These are phyloP conservation scores for Microctonus aethiopoides DNA, from an alignment of 2,888 invertebrate genomes.

Conservation along the genomic window DNA sequence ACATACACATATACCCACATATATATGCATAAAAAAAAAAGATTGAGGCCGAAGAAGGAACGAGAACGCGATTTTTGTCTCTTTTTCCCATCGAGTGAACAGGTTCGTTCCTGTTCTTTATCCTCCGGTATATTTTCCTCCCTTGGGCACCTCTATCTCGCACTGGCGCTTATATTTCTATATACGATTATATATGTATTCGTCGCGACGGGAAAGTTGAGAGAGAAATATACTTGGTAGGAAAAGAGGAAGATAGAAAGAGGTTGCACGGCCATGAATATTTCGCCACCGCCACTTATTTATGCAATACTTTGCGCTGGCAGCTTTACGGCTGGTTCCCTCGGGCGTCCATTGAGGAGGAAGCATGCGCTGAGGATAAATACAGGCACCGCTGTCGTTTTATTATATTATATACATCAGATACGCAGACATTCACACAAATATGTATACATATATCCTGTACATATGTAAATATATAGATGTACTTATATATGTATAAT, in stretches of 20 bases:
- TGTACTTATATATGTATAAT: slow-evolving; percentile 16
- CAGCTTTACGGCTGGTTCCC: slow-evolving; percentile 63
- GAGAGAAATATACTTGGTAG: slow-evolving; percentile 11
- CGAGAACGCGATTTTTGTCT: slow-evolving; percentile 29
- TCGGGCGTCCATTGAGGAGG: slow-evolving; percentile 39
- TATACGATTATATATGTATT: neutral
- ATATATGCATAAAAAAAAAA: too few relatives aligned
- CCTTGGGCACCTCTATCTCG: slow-evolving; percentile 5
- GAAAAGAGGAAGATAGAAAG: slow-evolving; percentile 33
- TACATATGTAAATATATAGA: too few relatives aligned
- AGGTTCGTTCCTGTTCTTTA: slow-evolving; percentile 16
- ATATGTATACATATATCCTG: slow-evolving; percentile 7
- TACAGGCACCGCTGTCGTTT: slow-evolving; percentile 36
- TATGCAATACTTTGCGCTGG: slow-evolving; percentile 67
- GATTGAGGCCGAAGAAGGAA: too few relatives aligned
- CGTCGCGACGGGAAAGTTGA: neutral
- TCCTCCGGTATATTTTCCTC: slow-evolving; percentile 3
- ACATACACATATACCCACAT: too few relatives aligned
- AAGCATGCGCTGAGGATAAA: slow-evolving; percentile 41
- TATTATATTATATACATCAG: slow-evolving; percentile 10
- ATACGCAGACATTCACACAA: slow-evolving; percentile 1
- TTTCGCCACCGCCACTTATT: slow-evolving; percentile 66
- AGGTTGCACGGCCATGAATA: slow-evolving; percentile 63
- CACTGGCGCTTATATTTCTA: slow-evolving; percentile 9
- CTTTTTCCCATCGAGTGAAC: neutral